Evolutionary conservation across 1,140 invertebrate genomes (phyloP).

Genomic region (Mycetomoellerius zeteki): DNA sequence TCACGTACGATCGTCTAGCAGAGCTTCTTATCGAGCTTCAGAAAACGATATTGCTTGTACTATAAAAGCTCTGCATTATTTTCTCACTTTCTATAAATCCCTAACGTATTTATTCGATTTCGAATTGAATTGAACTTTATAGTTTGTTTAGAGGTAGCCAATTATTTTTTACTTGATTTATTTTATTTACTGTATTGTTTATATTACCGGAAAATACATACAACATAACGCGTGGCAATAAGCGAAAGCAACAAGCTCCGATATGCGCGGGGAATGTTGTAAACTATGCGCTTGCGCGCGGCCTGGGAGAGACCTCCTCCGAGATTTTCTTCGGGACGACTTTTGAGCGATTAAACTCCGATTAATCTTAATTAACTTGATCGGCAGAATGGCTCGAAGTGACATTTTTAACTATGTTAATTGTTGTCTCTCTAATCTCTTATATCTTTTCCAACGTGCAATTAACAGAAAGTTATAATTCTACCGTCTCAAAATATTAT

Average conservation of each 20-base stretch:
- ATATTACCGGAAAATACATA: background rate
- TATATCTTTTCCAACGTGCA: no score
- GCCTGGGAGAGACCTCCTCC: no score
- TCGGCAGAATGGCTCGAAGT: background rate
- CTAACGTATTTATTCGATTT: background rate
- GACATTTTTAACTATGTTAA: background rate
- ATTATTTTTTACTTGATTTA: background rate
- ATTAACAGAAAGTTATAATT: background rate
- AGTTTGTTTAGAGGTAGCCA: background rate
- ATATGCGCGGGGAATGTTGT: constrained; percentile 26
- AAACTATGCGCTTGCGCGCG: constrained; percentile 36
- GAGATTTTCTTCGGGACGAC: background rate
- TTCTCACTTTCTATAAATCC: background rate
- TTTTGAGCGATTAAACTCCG: background rate
- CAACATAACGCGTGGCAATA: background rate
- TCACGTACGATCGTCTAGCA: background rate
- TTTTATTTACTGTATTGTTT: background rate
- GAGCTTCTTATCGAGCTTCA: background rate
- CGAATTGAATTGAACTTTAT: background rate
- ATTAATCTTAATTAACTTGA: background rate
- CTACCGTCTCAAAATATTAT: no score
- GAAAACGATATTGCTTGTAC: background rate
- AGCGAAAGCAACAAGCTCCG: background rate
- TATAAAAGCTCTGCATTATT: background rate
- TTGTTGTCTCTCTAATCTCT: background rate